These are phyloP conservation scores for Drosophila quadrilineata DNA, from an alignment of 1,140 invertebrate genomes.

Conservation along the genomic window DNA sequence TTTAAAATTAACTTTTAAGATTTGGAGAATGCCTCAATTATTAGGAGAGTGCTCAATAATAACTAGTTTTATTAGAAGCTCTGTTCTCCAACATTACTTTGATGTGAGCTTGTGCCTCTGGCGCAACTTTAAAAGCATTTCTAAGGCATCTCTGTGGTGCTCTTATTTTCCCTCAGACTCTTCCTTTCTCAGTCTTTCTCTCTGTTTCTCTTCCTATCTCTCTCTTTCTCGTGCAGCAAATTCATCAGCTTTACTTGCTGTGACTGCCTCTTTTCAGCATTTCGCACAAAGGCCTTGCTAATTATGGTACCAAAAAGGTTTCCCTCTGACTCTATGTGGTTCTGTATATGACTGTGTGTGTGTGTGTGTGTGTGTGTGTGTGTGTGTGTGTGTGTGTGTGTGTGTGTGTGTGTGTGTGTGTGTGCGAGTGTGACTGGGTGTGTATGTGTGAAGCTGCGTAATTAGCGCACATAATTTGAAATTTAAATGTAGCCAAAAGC, in stretches of 20 bases:
- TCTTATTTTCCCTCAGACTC: not conserved
- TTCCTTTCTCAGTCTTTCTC: too few relatives aligned
- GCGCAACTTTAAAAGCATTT: conserved; percentile 14
- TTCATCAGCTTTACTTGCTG: not conserved
- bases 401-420: too few relatives aligned
- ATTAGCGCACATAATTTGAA: conserved; percentile 79
- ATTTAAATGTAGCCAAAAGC: conserved; percentile 77
- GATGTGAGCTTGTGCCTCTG: not conserved
- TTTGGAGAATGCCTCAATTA: too few relatives aligned
- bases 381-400: not conserved
- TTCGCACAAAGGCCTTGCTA: conserved; percentile 61
- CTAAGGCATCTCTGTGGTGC: conserved; percentile 10
- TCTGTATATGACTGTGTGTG: not conserved
- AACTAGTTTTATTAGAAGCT: not conserved
- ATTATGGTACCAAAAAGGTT: conserved; percentile 65
- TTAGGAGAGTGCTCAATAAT: not conserved
- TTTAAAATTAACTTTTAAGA: too few relatives aligned
- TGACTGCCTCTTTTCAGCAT: not conserved
- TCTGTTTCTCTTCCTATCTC: too few relatives aligned
- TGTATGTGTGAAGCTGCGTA: conserved; percentile 44
- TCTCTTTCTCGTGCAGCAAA: too few relatives aligned
- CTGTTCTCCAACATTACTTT: conserved; percentile 10
- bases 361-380: not conserved
- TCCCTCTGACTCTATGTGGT: too few relatives aligned
- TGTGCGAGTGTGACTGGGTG: not conserved